Evolutionary conservation across 2,113 vertebrate species (phyloP), one percentile per base, ranked within the genome.

Genomic region (Amblyornis subalaris): DNA sequence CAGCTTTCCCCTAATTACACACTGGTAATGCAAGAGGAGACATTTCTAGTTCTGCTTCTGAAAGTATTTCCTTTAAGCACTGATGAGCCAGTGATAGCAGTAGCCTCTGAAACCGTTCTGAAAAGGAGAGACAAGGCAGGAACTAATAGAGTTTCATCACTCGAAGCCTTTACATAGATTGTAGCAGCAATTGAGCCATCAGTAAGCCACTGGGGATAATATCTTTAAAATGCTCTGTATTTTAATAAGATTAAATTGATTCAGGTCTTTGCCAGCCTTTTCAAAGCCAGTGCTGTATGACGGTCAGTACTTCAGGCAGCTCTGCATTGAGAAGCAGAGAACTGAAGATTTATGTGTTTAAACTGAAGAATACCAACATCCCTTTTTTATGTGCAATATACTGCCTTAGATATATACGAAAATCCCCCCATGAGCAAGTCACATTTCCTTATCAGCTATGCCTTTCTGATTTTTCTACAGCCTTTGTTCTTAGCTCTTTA

Each of bases 31-130:
- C 93, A 93, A 93, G 88, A 91, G 94, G 89, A 97, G 94, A 91
- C 89, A 91, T 91, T 95, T 95, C 93, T 94, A 80, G 94, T 93
- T 91, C 92, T 96, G 89, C 90, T 57, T 91, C 92, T 94, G 85
- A 93, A 95, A 96, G 75, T 94, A 94, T 95, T 96, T 94, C 96
- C 95, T 95, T 48, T 93, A 74, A 93, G 93, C 14, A 4, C 85
- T 88, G 91, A 96, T 95, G 88, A 95, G 69, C 40, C 79, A 66
- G 69, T 72, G 85, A 95, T 93, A 96, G 90, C 91, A 93, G 79
- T 60, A 94, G 89, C 89, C 75, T 95, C 95, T 94, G 94, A 86
- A 90, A 96, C 84, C 31, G 1, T 90, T 94, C 51, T 71, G 83
- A 57, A 93, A 81, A 92, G 73, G 65, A 87, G 82, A 86, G 90